These are phyloP conservation scores for Parazoanthus darwini DNA, from an alignment of 92 coral and sea anemone genomes.

Conservation along the genomic window DNA sequence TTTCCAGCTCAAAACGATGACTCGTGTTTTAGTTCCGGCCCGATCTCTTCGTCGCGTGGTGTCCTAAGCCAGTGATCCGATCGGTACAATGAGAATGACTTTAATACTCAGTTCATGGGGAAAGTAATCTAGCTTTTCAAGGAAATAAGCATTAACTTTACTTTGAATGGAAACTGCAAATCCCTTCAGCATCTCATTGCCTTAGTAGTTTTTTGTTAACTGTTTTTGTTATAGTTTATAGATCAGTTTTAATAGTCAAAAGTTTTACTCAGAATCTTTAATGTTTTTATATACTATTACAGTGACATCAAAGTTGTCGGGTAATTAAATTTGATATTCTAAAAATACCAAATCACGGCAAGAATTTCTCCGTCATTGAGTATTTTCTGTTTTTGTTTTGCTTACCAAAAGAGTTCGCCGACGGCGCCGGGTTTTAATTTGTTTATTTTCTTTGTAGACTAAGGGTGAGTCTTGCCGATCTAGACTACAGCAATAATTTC, in stretches of 20 bases:
- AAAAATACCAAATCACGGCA: no score
- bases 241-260: background rate
- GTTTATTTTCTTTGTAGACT: no score
- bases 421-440: background rate
- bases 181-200: background rate
- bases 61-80: background rate
- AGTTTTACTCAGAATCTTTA: no score
- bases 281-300: no score
- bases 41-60: background rate
- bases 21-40: conserved; percentile 4
- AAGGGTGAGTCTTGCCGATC: background rate
- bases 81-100: background rate
- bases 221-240: background rate
- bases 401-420: background rate
- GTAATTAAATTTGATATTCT: no score
- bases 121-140: background rate
- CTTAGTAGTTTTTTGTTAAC: background rate
- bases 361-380: no score
- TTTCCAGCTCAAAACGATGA: background rate
- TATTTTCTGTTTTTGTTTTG: no score
- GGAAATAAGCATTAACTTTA: background rate
- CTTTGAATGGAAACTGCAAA: background rate
- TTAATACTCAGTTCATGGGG: background rate
- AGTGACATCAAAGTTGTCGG: no score
- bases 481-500: background rate